Conservation (phyloP, 2,888 invertebrate species). For the Drosophila vallismaia region DNA sequence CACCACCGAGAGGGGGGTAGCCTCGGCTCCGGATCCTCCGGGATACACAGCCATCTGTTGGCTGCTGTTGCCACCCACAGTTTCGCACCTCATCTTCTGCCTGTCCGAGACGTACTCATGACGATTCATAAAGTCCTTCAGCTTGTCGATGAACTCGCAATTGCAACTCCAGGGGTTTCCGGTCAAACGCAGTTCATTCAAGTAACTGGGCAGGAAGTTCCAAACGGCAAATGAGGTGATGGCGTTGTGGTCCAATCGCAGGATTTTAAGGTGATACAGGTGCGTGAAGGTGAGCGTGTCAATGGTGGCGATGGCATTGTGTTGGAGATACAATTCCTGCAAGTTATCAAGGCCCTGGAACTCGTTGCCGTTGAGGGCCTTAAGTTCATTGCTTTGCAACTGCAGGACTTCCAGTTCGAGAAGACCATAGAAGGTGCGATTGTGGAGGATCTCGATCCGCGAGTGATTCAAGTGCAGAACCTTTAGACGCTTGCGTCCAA, state of each 20-base stretch:
- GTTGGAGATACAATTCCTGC: slow-evolving; percentile 93
- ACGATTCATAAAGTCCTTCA: slow-evolving; percentile 91
- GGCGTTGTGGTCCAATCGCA: slow-evolving; percentile 93
- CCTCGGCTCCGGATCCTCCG: slow-evolving; percentile 49
- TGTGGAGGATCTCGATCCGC: slow-evolving; percentile 92
- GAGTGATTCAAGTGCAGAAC: slow-evolving; percentile 95
- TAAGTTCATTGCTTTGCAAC: slow-evolving; percentile 93
- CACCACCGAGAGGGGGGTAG: slow-evolving; percentile 65
- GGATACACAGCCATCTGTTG: slow-evolving; percentile 74
- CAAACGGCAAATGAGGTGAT: slow-evolving; percentile 92
- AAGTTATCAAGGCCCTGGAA: slow-evolving; percentile 92
- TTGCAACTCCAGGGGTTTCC: slow-evolving; percentile 95
- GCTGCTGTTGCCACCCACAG: slow-evolving; percentile 81
- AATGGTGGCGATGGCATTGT: slow-evolving; percentile 92
- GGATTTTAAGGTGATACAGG: slow-evolving; percentile 92
- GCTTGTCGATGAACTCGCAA: slow-evolving; percentile 92
- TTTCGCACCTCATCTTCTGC: slow-evolving; percentile 89
- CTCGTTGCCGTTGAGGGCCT: slow-evolving; percentile 92
- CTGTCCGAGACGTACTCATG: slow-evolving; percentile 90
- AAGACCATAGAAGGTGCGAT: slow-evolving; percentile 95
- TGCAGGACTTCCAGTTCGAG: slow-evolving; percentile 91
- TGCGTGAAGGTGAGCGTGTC: slow-evolving; percentile 93
- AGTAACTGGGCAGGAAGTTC: slow-evolving; percentile 87
- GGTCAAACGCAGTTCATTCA: slow-evolving; percentile 89
- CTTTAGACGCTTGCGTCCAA: slow-evolving; percentile 95